Evolutionary conservation across 92 coral and sea anemone species (phyloP).

Genomic region (Paragorgia papillata): DNA sequence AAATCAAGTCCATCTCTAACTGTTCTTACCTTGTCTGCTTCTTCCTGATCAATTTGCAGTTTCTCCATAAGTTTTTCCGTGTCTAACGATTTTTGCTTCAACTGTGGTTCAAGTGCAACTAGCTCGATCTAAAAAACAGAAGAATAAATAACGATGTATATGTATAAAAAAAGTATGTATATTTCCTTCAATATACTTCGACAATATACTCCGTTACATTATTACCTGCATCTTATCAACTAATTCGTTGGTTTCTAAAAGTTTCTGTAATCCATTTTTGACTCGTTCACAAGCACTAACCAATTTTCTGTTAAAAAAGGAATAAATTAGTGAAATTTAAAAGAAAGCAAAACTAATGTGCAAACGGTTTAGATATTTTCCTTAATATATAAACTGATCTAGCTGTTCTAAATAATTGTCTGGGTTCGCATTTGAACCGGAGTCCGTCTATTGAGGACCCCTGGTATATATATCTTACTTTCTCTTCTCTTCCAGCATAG

Average conservation of each 20-base stretch:
- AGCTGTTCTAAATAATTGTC: no score
- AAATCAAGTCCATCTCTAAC: no score
- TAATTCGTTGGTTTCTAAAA: slow-evolving; percentile 91
- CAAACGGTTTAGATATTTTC: background rate
- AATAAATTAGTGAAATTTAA: no score
- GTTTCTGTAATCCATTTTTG: slow-evolving; percentile 91
- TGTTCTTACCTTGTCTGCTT: slow-evolving; percentile 94
- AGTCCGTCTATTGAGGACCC: no score
- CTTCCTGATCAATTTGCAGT: slow-evolving; percentile 94
- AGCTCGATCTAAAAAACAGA: slow-evolving; percentile 55
- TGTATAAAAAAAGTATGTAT: no score
- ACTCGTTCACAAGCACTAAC: slow-evolving; percentile 98
- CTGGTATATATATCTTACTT: slow-evolving; percentile 77
- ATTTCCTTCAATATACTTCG: no score
- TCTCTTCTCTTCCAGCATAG: slow-evolving; percentile 94
- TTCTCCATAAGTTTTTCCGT: slow-evolving; percentile 98
- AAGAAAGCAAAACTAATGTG: background rate
- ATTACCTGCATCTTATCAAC: slow-evolving; percentile 90
- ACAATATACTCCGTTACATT: background rate
- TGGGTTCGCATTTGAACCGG: no score
- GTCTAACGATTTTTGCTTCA: slow-evolving; percentile 94
- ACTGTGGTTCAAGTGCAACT: slow-evolving; percentile 91
- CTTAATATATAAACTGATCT: no score
- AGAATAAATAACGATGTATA: background rate
- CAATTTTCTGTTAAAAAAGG: slow-evolving; percentile 66